Conservation (phyloP, 2,113 vertebrate genomes). For the Carollia perspicillata region DNA sequence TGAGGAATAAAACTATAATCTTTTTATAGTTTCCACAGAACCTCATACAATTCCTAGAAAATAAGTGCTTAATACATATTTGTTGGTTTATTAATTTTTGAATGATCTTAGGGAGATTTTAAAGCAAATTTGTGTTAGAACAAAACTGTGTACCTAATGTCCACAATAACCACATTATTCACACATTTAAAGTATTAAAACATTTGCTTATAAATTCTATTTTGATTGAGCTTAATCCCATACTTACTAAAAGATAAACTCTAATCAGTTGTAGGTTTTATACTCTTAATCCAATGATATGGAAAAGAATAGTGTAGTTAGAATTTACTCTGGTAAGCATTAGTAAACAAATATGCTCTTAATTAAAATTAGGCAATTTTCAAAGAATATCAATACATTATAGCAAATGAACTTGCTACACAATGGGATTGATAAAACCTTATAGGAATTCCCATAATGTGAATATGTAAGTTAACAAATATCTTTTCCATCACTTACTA, state of each 20-base stretch:
- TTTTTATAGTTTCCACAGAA: not conserved
- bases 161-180: not conserved
- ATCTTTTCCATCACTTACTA: not conserved
- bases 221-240: not conserved
- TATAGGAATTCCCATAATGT: not conserved
- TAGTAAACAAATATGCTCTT: not conserved
- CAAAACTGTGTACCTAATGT: not conserved
- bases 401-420: not conserved
- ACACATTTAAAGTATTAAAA: not conserved
- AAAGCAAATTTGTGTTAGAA: not conserved
- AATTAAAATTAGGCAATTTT: not conserved
- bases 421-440: not conserved
- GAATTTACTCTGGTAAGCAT: not conserved
- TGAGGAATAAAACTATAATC: not conserved
- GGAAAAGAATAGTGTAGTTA: not conserved
- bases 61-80: not conserved
- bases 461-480: not conserved
- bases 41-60: not conserved
- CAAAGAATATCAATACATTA: not conserved
- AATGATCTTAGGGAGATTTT: not conserved
- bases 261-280: not conserved
- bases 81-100: not conserved
- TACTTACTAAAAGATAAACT: not conserved
- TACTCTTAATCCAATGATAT: not conserved
- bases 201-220: slow-evolving; percentile 14